Conservation (phyloP, 1,140 invertebrate genomes). For the Araneus ventricosus region DNA sequence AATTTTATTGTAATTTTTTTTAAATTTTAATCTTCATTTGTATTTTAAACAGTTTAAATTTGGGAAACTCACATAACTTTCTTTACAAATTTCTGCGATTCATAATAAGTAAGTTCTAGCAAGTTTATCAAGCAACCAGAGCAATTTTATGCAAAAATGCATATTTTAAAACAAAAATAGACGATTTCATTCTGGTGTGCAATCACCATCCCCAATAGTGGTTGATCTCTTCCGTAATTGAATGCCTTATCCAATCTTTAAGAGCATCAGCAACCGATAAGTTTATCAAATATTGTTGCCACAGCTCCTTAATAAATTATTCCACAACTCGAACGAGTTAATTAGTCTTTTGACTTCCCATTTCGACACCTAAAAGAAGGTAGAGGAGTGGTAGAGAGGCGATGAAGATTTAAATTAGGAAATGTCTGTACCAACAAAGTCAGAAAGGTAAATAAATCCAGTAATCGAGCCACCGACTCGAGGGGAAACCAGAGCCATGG, state of each 20-base stretch:
- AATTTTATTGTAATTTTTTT: too few species aligned
- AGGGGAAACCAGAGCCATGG: neutral
- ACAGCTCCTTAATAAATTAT: neutral
- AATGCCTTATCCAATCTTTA: neutral
- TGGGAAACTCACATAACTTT: too few species aligned
- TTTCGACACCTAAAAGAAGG: neutral
- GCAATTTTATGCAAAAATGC: too few species aligned
- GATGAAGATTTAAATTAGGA: constrained; percentile 19
- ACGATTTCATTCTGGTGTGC: neutral
- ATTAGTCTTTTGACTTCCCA: neutral
- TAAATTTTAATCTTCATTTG: too few species aligned
- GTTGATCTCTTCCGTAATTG: neutral
- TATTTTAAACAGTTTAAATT: too few species aligned
- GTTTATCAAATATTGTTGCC: neutral
- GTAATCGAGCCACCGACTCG: neutral
- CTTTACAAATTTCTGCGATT: too few species aligned
- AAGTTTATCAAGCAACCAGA: too few species aligned
- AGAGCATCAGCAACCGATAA: neutral
- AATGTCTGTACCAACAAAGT: neutral
- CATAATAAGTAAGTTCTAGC: too few species aligned
- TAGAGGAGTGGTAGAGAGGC: too few species aligned
- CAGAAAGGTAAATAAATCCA: constrained; percentile 2
- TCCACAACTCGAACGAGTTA: neutral
- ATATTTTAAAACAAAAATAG: neutral
- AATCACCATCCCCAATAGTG: neutral